phyloP scores from a whole-genome alignment of 1,140 invertebrate species.

The Dreissena rostriformis region DNA sequence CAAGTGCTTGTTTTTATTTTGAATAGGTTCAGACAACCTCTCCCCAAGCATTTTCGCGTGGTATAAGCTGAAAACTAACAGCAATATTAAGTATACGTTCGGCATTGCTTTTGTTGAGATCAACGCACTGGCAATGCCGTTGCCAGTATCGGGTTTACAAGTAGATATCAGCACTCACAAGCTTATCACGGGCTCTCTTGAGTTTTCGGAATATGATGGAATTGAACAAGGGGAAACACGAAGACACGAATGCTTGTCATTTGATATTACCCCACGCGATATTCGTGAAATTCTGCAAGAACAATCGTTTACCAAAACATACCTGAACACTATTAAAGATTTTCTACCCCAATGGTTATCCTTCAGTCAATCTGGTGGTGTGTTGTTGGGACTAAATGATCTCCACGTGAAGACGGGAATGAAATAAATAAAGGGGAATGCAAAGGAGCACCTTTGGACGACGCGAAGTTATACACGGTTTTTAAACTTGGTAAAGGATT shows the following conservation, averaged over 20 bases:
- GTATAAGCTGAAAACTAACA: slow-evolving; percentile 10
- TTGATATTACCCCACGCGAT: slow-evolving; percentile 17
- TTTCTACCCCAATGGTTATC: slow-evolving; percentile 32
- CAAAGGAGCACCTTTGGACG: slow-evolving; percentile 29
- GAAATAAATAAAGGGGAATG: slow-evolving; percentile 7
- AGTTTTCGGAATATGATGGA: neutral
- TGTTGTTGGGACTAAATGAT: slow-evolving; percentile 22
- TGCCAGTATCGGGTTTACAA: slow-evolving; percentile 26
- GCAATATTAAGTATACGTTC: slow-evolving; percentile 8
- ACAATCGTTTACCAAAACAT: slow-evolving; percentile 21
- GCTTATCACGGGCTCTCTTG: slow-evolving; percentile 8
- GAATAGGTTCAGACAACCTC: neutral
- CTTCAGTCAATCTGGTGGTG: slow-evolving; percentile 17
- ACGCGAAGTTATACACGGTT: slow-evolving; percentile 21
- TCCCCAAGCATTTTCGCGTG: slow-evolving; percentile 7
- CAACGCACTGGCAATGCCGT: slow-evolving; percentile 24
- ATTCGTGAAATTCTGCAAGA: slow-evolving; percentile 27
- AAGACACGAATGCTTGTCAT: slow-evolving; percentile 4
- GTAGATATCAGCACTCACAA: slow-evolving; percentile 1
- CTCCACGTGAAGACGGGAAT: neutral
- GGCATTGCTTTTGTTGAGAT: slow-evolving; percentile 44
- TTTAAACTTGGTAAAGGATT: slow-evolving; percentile 32
- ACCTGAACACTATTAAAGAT: slow-evolving; percentile 21
- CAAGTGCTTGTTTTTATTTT: neutral
- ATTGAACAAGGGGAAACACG: neutral